Percentiles rank a stretch among this genome's conserved stretches.
Evolutionary conservation across 2,888 invertebrate genomes (phyloP).

Genomic region (Polydrusus pterygomalis): DNA sequence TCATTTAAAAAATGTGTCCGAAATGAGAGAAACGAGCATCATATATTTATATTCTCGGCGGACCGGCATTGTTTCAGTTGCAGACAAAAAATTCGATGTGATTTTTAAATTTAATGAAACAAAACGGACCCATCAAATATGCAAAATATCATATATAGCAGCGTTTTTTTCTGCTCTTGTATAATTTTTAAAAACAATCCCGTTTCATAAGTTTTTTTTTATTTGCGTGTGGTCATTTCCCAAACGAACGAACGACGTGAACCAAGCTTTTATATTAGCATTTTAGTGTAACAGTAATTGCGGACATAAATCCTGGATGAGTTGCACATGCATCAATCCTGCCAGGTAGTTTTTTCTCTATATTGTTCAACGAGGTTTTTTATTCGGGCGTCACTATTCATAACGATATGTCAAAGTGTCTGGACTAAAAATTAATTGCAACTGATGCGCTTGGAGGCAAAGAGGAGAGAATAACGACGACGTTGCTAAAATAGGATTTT

Average conservation of each 20-base stretch:
- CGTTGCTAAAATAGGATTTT: not conserved
- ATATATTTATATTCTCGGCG: conserved; percentile 73
- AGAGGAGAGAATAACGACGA: not conserved
- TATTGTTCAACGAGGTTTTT: conserved; percentile 33
- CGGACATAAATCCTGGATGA: conserved; percentile 64
- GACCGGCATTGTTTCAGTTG: conserved; percentile 70
- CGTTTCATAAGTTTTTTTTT: conserved; percentile 57
- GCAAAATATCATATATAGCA: conserved; percentile 68
- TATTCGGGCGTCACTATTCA: conserved; percentile 29
- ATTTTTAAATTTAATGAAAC: conserved; percentile 73
- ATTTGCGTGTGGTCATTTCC: conserved; percentile 41
- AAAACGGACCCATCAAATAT: conserved; percentile 70
- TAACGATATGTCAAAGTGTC: conserved; percentile 29
- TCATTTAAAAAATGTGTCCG: conserved; percentile 72
- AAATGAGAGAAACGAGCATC: conserved; percentile 71
- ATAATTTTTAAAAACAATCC: conserved; percentile 65
- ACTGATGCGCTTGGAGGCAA: no score
- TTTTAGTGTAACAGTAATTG: conserved; percentile 65
- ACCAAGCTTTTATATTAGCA: conserved; percentile 63
- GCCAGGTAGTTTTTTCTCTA: conserved; percentile 29
- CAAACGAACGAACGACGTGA: conserved; percentile 45
- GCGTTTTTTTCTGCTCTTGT: conserved; percentile 66
- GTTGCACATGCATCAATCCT: conserved; percentile 60
- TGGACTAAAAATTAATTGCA: conserved; percentile 5
- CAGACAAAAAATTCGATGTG: conserved; percentile 71